phyloP scores from a whole-genome alignment of 2,797 vertebrate species.

The Periophthalmus magnuspinnatus region DNA sequence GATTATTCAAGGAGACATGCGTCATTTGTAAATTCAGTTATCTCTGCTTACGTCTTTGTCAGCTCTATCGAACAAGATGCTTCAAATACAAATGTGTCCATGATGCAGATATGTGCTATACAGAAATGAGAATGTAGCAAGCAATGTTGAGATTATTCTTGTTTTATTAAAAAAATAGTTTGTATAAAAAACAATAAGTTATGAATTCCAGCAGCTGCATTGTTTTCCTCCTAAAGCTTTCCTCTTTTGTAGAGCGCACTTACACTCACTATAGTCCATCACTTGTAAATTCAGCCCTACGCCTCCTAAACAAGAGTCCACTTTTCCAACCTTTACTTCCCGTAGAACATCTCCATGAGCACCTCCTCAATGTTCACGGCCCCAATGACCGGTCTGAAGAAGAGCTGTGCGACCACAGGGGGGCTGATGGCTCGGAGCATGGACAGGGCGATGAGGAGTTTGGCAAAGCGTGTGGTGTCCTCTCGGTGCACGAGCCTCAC shows the following conservation, averaged over 20 bases:
- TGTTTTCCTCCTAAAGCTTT: constrained; percentile 37
- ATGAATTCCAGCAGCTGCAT: constrained; percentile 67
- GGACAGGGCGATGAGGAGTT: constrained; percentile 89
- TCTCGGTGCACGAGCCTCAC: constrained; percentile 85
- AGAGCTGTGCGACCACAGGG: constrained; percentile 88
- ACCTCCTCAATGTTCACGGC: constrained; percentile 95
- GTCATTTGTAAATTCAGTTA: constrained; percentile 15
- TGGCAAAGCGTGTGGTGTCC: constrained; percentile 86
- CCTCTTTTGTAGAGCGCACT: constrained; percentile 16
- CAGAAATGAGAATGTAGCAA: constrained; percentile 23
- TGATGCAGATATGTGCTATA: constrained; percentile 8
- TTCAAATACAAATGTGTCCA: constrained; percentile 6
- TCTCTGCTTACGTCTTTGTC: constrained; percentile 7
- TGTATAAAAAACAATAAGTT: constrained; percentile 92
- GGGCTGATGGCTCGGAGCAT: constrained; percentile 89
- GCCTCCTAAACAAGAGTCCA: constrained; percentile 45
- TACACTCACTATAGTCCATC: constrained; percentile 30
- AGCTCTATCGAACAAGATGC: constrained; percentile 18
- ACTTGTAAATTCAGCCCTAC: constrained; percentile 27
- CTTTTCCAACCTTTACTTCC: constrained; percentile 80
- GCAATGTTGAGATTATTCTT: constrained; percentile 32
- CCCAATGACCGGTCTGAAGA: constrained; percentile 95
- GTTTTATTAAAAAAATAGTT: constrained; percentile 89
- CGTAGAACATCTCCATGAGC: constrained; percentile 96
- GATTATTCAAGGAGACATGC: constrained; percentile 14